Base-by-base conservation (phyloP, 92 coral and sea anemone genomes). In the Zoanthus sociatus region DNA sequence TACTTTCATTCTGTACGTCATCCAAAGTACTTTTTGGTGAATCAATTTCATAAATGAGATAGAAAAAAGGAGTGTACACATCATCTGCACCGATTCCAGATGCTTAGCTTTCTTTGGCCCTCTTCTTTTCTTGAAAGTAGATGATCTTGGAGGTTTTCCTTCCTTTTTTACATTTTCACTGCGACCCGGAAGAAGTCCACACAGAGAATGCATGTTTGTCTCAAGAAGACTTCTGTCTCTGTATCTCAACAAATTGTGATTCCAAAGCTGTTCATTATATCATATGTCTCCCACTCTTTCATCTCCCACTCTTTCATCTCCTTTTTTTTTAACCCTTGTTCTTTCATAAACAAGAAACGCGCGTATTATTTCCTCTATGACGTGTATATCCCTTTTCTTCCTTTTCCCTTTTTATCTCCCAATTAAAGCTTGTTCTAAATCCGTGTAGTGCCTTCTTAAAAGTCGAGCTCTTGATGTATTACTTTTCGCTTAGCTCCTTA, bases 261-360 rank as follows among this genome's bases (percentile, higher is more conserved):
- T 79, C 85, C 85, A 79, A 33, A 79, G 47, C 13, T 30, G 21
- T 13, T 58, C 31, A 51, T 79, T 79, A 30, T 58, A n/a, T n/a
- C n/a, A n/a, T n/a, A n/a, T n/a, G n/a, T n/a, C n/a, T n/a, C n/a
- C n/a, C n/a, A n/a, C n/a, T n/a, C n/a, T n/a, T n/a, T n/a, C n/a
- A n/a, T n/a, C n/a, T n/a, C n/a, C n/a, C n/a, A n/a, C n/a, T n/a
- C 30, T 5, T n/a, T 16, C 30, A 16, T 18, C 69, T 58, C 64
- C 15, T n/a, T 63, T 63, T 17, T 10, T 31, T n/a, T 63, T 63
- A 16, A 18, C 21, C 69, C 69, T 63, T 63, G n/a, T 21, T 63
- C n/a, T 21, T n/a, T 63, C n/a, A 6, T 15, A 15, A 63, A 17
- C 0, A 5, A 63, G 7, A 63, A 63, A 1, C 31, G 69, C 30